Base-by-base conservation (phyloP, 1,140 invertebrate genomes). In the Frieseomelitta varia region DNA sequence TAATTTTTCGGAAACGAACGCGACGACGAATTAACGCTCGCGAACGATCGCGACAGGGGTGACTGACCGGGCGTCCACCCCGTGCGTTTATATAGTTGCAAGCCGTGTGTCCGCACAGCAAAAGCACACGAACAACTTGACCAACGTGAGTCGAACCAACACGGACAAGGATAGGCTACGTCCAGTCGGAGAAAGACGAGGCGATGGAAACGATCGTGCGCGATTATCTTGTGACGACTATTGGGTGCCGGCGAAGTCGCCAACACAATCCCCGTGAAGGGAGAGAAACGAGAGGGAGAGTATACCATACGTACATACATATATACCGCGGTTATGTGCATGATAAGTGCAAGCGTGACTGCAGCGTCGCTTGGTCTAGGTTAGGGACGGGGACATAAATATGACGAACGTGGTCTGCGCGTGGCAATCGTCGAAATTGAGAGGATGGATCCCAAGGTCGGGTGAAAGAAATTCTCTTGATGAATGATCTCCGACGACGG, bases 21-120 rank as follows among this genome's bases (percentile, higher is more conserved):
- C 61, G 14, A 55, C 47, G 51, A 79, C 30, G 47, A 79, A 65
- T 51, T 65, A 6, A 51, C 2, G 58, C 14, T 34, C 0, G 61
- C 53, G 27, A 17, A 27, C 27, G 51, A 65, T 73, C 51, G 78
- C 47, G 34, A 17, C n/a, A 87, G 71, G 80, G 88, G 87, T 92
- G 91, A 92, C 73, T 91, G 92, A 93, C 91, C 91, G 89, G 85
- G 83, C 88, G 85, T 92, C 90, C 89, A 92, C 91, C 91, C 88
- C 90, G 85, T 91, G 79, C 87, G 77, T 89, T 89, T 89, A 88
- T 90, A 90, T 73, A 84, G 79, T 87, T 80, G 58, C 67, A 61
- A 51, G 56, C 65, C 17, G 19, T 24, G 51, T 53, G 56, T 74
- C 34, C 27, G 63, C 17, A 19, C 71, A 4, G 47, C 39, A 8